A percentile compares a stretch with the other conserved stretches of the same genome.
Evolutionary conservation across 1,140 invertebrate genomes (phyloP).

Genomic region (Trachelipus rathkii): DNA sequence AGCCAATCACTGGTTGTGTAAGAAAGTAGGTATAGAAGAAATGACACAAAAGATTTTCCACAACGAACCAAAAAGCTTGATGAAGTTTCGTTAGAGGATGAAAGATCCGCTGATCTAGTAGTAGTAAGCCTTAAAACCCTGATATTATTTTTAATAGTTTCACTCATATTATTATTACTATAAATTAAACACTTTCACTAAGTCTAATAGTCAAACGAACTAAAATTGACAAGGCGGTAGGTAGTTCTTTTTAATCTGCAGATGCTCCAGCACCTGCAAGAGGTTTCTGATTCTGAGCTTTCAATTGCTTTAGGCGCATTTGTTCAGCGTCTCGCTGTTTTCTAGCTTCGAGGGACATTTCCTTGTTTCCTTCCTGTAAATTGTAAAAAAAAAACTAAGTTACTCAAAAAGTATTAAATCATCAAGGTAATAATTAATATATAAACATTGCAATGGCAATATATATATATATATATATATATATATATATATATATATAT

Average conservation of each 20-base stretch:
- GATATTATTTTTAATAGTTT: background rate
- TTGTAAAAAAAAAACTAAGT: conserved; percentile 22
- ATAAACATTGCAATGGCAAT: too few species aligned
- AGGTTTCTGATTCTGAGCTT: conserved; percentile 37
- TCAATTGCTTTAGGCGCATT: conserved; percentile 45
- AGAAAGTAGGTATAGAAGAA: background rate
- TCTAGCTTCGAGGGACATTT: conserved; percentile 68
- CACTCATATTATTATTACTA: background rate
- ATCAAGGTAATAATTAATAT: too few species aligned
- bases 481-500: too few species aligned
- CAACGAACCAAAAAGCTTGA: background rate
- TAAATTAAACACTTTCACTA: background rate
- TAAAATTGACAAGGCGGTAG: background rate
- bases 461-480: too few species aligned
- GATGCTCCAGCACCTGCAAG: background rate
- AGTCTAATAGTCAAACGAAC: background rate
- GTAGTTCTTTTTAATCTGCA: background rate
- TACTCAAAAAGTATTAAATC: too few species aligned
- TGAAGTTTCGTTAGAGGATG: background rate
- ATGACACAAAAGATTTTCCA: background rate
- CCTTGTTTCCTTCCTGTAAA: conserved; percentile 59
- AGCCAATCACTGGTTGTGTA: background rate
- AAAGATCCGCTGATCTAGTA: background rate
- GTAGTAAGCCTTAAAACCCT: background rate
- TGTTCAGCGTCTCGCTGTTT: conserved; percentile 61